Base-by-base conservation (phyloP, 2,113 vertebrate species). In the Nestor notabilis region DNA sequence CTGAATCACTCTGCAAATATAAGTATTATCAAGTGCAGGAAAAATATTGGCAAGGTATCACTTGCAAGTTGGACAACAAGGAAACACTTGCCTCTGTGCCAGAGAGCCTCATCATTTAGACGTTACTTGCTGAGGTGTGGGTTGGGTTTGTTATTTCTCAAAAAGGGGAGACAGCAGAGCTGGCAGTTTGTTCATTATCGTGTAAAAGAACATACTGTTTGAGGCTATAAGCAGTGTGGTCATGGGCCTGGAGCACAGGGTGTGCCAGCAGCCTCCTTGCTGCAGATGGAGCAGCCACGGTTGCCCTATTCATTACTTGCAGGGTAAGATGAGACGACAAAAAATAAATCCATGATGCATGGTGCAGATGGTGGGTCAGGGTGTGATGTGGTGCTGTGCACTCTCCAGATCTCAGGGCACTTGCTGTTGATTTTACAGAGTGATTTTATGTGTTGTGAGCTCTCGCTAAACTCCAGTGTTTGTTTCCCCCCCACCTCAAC, bases 1-100 rank as follows among this genome's bases (percentile, higher is more conserved):
- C 92, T 93, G 95, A 95, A 90, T 96, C 93, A 90, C 53, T 91
- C 86, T 87, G 94, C 66, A 87, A 94, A 84, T 49, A 10, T 76
- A 88, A 87, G 91, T 69, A 79, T 85, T 90, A 93, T 70, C 89
- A 74, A 97, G 90, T 31, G 46, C 70, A 52, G 37, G 56, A 53
- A 83, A 79, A 95, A 90, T 61, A 90, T 68, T 92, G 94, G 92
- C 87, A 88, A 84, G 81, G 39, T 91, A 72, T 35, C 58, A 5
- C 46, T 82, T 68, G 29, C 60, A 61, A n/a, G 70, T 7, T 79
- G 90, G 69, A 84, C 80, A 65, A 68, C 10, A 66, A 60, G 77
- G 66, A 89, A 79, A 33, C 29, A 2, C 55, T 90, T 49, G 3
- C 37, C 53, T 90, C 52, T 0, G 3, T 10, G 75, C 47, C 85